Percentiles rank a stretch among this genome's conserved stretches.
Conservation (phyloP, 2,888 invertebrate species). For the Tetragonula carbonaria region DNA sequence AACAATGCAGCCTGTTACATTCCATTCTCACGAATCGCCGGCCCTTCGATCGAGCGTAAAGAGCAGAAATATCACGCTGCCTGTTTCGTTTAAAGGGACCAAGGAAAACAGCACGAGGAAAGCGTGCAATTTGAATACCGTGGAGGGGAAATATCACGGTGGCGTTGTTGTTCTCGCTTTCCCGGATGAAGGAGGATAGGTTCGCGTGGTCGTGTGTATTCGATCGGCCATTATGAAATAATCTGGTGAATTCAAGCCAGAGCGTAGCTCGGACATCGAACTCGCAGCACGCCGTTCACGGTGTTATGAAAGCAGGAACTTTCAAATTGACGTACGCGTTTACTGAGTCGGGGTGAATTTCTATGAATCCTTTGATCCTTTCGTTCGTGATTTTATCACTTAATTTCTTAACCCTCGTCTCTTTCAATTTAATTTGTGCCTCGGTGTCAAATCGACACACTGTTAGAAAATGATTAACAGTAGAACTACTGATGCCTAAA, state of each 20-base stretch:
- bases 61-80: neutral
- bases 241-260: slow-evolving; percentile 62
- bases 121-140: slow-evolving; percentile 8
- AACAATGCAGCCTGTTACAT: neutral
- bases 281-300: slow-evolving; percentile 71
- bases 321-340: slow-evolving; percentile 64
- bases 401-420: neutral
- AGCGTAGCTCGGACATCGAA: slow-evolving; percentile 75
- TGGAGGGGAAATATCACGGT: slow-evolving; percentile 1
- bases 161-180: slow-evolving; percentile 43
- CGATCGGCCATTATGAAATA: slow-evolving; percentile 70
- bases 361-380: slow-evolving; percentile 31
- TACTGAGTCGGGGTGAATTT: slow-evolving; percentile 56
- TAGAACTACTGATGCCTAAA: too few species aligned
- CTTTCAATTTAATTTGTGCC: too few species aligned
- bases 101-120: neutral
- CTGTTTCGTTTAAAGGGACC: neutral
- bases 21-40: neutral
- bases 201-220: slow-evolving; percentile 59
- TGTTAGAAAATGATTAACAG: too few species aligned
- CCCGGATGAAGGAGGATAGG: slow-evolving; percentile 54
- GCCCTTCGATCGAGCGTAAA: neutral
- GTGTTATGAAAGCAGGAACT: slow-evolving; percentile 79
- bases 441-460: too few species aligned
- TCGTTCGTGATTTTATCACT: neutral